Evolutionary conservation across 2,797 vertebrate genomes (phyloP), one percentile per base, ranked within the genome.

Genomic region (Gallinago solitaria): DNA sequence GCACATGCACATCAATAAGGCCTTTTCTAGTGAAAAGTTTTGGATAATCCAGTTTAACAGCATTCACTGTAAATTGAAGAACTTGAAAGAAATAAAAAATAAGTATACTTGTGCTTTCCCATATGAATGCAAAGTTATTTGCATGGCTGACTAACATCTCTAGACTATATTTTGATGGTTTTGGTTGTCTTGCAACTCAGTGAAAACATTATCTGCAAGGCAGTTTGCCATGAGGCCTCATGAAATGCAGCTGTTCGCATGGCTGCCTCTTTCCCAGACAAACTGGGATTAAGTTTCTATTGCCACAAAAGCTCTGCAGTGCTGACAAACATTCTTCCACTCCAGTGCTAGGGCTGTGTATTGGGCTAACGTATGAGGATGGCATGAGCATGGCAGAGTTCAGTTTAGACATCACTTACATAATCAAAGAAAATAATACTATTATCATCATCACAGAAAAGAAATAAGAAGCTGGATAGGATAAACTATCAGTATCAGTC

Each of bases 101-200:
- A 95, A 90, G 87, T 93, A 83, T 39, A 89, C 89, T 96, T 93
- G 85, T 80, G 68, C 76, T 45, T 93, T 96, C 89, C 86, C 94
- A 85, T 90, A 68, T 1, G 35, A 90, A 30, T 0, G 25, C 32
- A 37, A 79, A 89, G 33, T 45, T 41, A 69, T 79, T 33, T 32
- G 35, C 37, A n/a, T 63, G 60, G 19, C 54, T 12, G n/a, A 16
- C 51, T 71, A 59, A 33, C 73, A 77, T 45, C 78, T 64, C 91
- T 82, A 85, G 39, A 48, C 51, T 82, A 9, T 12, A 57, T 71
- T 61, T 20, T 56, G 33, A 80, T 48, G 68, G 71, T 20, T 94
- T 56, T 45, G 88, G 37, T 90, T 83, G 74, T 56, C 75, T 57
- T 81, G 76, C 69, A 95, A 30, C n/a, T 80, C 67, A 63, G 76